Percentiles rank a stretch among this genome's conserved stretches.
These are phyloP conservation scores for Synanthedon andrenaeformis DNA, from an alignment of 2,888 invertebrate species.

Conservation along the genomic window DNA sequence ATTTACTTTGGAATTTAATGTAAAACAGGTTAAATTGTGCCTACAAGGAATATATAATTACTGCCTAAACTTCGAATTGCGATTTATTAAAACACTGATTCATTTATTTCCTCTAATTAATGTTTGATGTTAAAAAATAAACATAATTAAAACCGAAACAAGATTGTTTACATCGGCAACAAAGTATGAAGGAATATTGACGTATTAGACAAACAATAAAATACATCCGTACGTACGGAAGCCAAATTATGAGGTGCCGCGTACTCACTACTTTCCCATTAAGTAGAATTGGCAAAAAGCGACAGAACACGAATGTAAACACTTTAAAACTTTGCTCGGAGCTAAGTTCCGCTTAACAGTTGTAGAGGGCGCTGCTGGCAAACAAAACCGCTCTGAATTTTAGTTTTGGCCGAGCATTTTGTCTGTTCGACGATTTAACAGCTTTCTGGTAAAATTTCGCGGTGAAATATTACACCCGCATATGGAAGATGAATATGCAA, in stretches of 20 bases:
- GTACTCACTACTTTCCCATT: slow-evolving; percentile 51
- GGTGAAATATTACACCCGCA: slow-evolving; percentile 37
- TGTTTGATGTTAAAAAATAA: neutral
- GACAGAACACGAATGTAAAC: slow-evolving; percentile 65
- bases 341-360: slow-evolving; percentile 38
- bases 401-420: slow-evolving; percentile 44
- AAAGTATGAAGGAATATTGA: slow-evolving; percentile 23
- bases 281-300: slow-evolving; percentile 64
- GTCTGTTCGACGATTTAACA: slow-evolving; percentile 48
- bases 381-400: slow-evolving; percentile 55
- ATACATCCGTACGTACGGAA: slow-evolving; percentile 24
- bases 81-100: too few relatives aligned
- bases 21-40: too few relatives aligned
- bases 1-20: too few relatives aligned
- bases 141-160: slow-evolving; percentile 5
- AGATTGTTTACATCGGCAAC: slow-evolving; percentile 4
- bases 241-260: slow-evolving; percentile 51
- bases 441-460: slow-evolving; percentile 37
- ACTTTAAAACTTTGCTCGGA: slow-evolving; percentile 60
- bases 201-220: slow-evolving; percentile 48
- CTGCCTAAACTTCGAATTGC: too few relatives aligned
- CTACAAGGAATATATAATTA: too few relatives aligned
- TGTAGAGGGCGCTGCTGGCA: slow-evolving; percentile 55
- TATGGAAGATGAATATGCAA: slow-evolving; percentile 60
- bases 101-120: too few relatives aligned